Conservation (phyloP, 2,888 invertebrate species). For the Athalia rosae region DNA sequence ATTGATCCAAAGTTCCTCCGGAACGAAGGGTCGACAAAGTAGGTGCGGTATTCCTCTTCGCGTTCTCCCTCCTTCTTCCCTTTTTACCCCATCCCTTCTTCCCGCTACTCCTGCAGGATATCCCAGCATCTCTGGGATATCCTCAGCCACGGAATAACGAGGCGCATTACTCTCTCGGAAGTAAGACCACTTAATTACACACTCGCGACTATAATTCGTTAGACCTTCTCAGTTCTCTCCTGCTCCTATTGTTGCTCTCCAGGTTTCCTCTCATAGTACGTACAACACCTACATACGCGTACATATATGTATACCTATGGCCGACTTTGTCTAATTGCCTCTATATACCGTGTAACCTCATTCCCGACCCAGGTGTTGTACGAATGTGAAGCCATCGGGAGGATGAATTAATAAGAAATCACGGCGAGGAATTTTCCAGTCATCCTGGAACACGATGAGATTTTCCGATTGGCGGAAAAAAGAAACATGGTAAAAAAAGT, state of each 20-base stretch:
- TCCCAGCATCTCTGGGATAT: slow-evolving; percentile 31
- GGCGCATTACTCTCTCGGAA: slow-evolving; percentile 68
- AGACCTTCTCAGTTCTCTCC: slow-evolving; percentile 56
- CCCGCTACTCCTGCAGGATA: slow-evolving; percentile 6
- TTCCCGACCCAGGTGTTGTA: too few species aligned
- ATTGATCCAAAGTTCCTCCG: slow-evolving; percentile 41
- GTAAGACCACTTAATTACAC: slow-evolving; percentile 72
- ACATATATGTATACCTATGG: slow-evolving; percentile 47
- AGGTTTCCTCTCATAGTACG: slow-evolving; percentile 47
- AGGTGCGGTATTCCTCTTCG: slow-evolving; percentile 27
- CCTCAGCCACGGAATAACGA: slow-evolving; percentile 62
- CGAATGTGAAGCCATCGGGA: too few species aligned
- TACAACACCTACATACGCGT: too few species aligned
- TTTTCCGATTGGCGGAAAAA: slow-evolving; percentile 26
- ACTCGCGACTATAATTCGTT: slow-evolving; percentile 63
- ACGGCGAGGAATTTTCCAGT: too few species aligned
- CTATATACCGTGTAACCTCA: slow-evolving; percentile 38
- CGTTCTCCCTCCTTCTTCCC: slow-evolving; percentile 16
- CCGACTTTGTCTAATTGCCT: slow-evolving; percentile 68
- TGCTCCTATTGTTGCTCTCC: slow-evolving; percentile 47
- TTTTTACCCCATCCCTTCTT: not conserved
- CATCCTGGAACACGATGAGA: not conserved
- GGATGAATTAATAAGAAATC: too few species aligned
- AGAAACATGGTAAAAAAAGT: not conserved
- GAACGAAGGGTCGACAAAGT: slow-evolving; percentile 43